Base-by-base conservation (phyloP, 2,888 invertebrate species). In the Branchinecta sandiegonensis region DNA sequence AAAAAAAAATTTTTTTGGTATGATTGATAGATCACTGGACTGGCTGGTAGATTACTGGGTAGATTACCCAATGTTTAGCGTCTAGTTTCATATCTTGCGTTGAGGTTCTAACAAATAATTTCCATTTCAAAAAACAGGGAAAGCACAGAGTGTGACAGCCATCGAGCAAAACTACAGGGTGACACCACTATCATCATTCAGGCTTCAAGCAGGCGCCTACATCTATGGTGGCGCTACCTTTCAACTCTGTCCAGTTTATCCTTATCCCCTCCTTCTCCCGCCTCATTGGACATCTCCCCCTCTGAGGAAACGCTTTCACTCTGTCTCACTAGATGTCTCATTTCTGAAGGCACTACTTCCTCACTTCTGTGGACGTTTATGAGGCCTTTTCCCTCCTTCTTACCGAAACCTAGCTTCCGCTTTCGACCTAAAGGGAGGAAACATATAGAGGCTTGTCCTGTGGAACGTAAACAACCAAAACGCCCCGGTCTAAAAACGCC, bases 311-410 rank as follows among this genome's bases (percentile, higher is more conserved):
- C 90, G 76, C 92, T 92, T 76, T 92, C 92, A 77, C 91, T 89
- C 77, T 92, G 89, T 77, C 81, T 79, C 74, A 83, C 83, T 79
- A 77, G 80, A 74, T 83, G 83, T 72, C 86, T 81, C 77, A 86
- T 84, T 80, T 92, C 92, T 76, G 90, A 89, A 73, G 94, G 94
- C 76, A 89, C 86, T 77, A 96, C 92, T 81, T 96, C 96, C 83
- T 96, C 96, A 80, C 95, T 95, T 81, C 96, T 89, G 83, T 95
- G 94, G 79, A 96, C 92, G 81, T 93, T 93, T 56, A 56, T 56
- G 1, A 17, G n/a, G 84, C 94, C 91, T 81, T 90, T 91, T 84
- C 92, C 91, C 79, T 91, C 92, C 83, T 90, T 89, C 83, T 89
- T 88, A 81, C 93, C 93, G 74, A 91, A 92, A 82, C 90, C 90